Percentiles rank a stretch among this genome's conserved stretches.
Conservation (phyloP, 2,113 vertebrate genomes). For the Paralichthys olivaceus region DNA sequence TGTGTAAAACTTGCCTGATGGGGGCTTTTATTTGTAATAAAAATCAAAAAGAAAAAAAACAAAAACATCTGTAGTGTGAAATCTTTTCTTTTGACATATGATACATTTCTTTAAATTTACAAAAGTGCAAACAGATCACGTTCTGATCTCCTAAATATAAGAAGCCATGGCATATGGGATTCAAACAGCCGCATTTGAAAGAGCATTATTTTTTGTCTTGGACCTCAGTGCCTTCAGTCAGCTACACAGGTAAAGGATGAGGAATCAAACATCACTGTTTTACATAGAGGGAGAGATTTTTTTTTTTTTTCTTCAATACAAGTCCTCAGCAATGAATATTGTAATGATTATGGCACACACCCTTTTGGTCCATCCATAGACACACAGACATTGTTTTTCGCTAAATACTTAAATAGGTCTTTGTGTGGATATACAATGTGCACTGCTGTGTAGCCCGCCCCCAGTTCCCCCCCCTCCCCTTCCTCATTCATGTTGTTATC, state of each 20-base stretch:
- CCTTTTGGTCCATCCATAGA: slow-evolving; percentile 93
- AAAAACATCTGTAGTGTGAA: slow-evolving; percentile 74
- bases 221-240: slow-evolving; percentile 48
- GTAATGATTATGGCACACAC: slow-evolving; percentile 88
- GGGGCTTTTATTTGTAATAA: slow-evolving; percentile 43
- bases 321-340: slow-evolving; percentile 80
- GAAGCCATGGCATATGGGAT: slow-evolving; percentile 45
- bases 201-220: slow-evolving; percentile 49
- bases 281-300: slow-evolving; percentile 80
- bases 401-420: slow-evolving; percentile 88
- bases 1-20: slow-evolving; percentile 44
- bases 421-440: slow-evolving; percentile 84
- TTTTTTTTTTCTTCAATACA: slow-evolving; percentile 42
- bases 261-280: slow-evolving; percentile 84
- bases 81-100: slow-evolving; percentile 63
- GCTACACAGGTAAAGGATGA: slow-evolving; percentile 75
- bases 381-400: slow-evolving; percentile 83
- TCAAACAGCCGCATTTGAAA: slow-evolving; percentile 31
- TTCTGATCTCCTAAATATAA: slow-evolving; percentile 50
- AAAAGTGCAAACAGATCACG: slow-evolving; percentile 81
- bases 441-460: slow-evolving; percentile 58
- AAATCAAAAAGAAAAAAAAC: slow-evolving; percentile 54
- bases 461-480: slow-evolving; percentile 72
- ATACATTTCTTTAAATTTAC: slow-evolving; percentile 76
- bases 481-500: slow-evolving; percentile 73